Percentiles rank a stretch among this genome's conserved stretches.
Conservation (phyloP, 2,113 vertebrate genomes). For the Paradoxurus hermaphroditus region DNA sequence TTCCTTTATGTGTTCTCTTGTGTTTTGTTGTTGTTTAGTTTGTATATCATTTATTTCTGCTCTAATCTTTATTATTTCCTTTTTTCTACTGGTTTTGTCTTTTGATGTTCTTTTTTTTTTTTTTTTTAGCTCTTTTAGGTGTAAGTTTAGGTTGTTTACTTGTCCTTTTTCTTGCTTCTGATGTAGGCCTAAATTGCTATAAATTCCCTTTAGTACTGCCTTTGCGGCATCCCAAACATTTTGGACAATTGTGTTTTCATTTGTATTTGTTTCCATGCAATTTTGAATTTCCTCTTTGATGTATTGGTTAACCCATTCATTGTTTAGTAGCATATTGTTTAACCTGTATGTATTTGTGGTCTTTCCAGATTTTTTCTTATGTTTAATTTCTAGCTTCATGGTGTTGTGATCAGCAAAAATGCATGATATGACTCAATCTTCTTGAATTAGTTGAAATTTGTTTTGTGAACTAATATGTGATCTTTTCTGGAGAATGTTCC, state of each 20-base stretch:
- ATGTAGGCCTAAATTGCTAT: background rate
- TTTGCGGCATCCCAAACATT: background rate
- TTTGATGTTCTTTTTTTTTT: background rate
- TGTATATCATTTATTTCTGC: background rate
- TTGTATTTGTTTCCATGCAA: background rate
- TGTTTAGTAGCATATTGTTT: background rate
- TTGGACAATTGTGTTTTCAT: background rate
- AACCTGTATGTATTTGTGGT: background rate
- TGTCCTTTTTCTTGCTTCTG: background rate
- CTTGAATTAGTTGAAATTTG: background rate
- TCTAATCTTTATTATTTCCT: background rate
- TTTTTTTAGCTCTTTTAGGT: background rate
- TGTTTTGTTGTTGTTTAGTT: background rate
- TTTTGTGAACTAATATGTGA: background rate
- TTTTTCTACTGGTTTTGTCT: background rate
- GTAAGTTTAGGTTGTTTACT: background rate
- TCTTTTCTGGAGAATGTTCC: background rate
- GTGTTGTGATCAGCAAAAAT: background rate
- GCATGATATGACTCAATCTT: background rate
- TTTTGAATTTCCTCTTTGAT: background rate
- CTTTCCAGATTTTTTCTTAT: background rate
- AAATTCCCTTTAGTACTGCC: background rate
- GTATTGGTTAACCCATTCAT: background rate
- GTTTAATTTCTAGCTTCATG: background rate
- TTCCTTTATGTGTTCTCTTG: background rate